Percentiles rank a stretch among this genome's conserved stretches.
These are phyloP conservation scores for Coranthus polyacanthus DNA, from an alignment of 2,797 vertebrate genomes.

Conservation along the genomic window DNA sequence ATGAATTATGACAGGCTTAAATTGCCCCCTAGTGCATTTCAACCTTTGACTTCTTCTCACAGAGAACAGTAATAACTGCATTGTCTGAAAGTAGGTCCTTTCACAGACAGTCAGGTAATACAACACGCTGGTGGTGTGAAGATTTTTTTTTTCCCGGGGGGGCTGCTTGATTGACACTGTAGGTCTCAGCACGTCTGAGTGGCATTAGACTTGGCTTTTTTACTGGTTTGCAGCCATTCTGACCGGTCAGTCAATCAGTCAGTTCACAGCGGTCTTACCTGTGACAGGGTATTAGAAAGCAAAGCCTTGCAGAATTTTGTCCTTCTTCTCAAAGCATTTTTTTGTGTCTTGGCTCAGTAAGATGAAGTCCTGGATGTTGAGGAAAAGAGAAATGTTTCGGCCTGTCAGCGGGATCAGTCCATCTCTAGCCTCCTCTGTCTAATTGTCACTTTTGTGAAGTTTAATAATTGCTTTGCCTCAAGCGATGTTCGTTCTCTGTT, in stretches of 20 bases:
- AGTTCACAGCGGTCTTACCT: slow-evolving; percentile 26
- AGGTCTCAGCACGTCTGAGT: slow-evolving; percentile 27
- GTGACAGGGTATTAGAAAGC: slow-evolving; percentile 37
- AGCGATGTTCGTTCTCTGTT: slow-evolving; percentile 34
- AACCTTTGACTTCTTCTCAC: slow-evolving; percentile 5
- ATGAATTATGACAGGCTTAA: neutral
- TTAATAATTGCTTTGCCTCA: slow-evolving; percentile 44
- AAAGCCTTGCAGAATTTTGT: slow-evolving; percentile 32
- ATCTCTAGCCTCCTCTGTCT: slow-evolving; percentile 10
- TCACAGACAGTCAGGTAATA: slow-evolving; percentile 16
- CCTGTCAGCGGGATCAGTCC: slow-evolving; percentile 33
- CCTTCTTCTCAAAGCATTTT: slow-evolving; percentile 21
- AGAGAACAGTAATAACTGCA: neutral
- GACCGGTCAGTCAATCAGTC: slow-evolving; percentile 29
- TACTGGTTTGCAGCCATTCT: slow-evolving; percentile 22
- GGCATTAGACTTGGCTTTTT: slow-evolving; percentile 21
- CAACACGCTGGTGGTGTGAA: slow-evolving; percentile 14
- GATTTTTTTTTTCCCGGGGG: neutral
- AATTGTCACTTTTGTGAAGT: slow-evolving; percentile 53
- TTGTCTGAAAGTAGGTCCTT: slow-evolving; percentile 11
- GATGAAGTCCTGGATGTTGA: slow-evolving; percentile 24
- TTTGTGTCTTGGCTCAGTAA: slow-evolving; percentile 28
- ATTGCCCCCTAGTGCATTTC: neutral
- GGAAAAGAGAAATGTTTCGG: slow-evolving; percentile 36
- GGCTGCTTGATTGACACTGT: slow-evolving; percentile 16